These are phyloP conservation scores for Pterois miles DNA, from an alignment of 2,797 vertebrate genomes.

Conservation along the genomic window DNA sequence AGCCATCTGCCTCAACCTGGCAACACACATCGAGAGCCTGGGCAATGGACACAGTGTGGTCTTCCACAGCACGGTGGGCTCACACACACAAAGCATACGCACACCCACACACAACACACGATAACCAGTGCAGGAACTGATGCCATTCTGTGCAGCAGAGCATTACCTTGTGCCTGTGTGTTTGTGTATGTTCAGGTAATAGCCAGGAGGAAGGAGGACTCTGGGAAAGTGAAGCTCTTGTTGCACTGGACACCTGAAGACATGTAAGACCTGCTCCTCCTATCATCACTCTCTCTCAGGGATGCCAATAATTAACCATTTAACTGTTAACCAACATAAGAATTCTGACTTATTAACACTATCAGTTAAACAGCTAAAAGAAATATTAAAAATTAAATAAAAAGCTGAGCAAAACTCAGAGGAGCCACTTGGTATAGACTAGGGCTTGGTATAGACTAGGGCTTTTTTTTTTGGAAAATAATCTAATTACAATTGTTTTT, in stretches of 20 bases:
- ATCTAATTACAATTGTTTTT: too few relatives aligned
- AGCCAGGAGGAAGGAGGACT: slow-evolving; percentile 94
- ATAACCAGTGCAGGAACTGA: too few relatives aligned
- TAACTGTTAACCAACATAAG: too few relatives aligned
- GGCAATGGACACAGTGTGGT: slow-evolving; percentile 97
- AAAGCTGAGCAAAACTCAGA: too few relatives aligned
- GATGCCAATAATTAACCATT: too few relatives aligned
- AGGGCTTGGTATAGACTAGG: too few relatives aligned
- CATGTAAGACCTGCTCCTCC: slow-evolving; percentile 84
- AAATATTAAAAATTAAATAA: too few relatives aligned
- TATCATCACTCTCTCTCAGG: too few relatives aligned
- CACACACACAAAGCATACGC: slow-evolving; percentile 6
- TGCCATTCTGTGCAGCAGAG: not conserved
- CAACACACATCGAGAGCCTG: slow-evolving; percentile 94
- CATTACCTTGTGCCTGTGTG: not conserved
- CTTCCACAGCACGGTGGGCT: slow-evolving; percentile 93
- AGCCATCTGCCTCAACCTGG: slow-evolving; percentile 95
- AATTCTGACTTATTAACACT: too few relatives aligned
- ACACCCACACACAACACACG: not conserved
- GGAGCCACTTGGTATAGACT: too few relatives aligned
- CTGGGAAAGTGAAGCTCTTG: slow-evolving; percentile 94
- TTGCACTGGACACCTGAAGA: slow-evolving; percentile 97
- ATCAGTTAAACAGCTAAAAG: too few relatives aligned
- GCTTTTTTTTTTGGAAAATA: too few relatives aligned
- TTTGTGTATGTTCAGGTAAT: slow-evolving; percentile 85